Base-by-base conservation (phyloP, 2,888 invertebrate species). In the Tromatobia lineatoria region DNA sequence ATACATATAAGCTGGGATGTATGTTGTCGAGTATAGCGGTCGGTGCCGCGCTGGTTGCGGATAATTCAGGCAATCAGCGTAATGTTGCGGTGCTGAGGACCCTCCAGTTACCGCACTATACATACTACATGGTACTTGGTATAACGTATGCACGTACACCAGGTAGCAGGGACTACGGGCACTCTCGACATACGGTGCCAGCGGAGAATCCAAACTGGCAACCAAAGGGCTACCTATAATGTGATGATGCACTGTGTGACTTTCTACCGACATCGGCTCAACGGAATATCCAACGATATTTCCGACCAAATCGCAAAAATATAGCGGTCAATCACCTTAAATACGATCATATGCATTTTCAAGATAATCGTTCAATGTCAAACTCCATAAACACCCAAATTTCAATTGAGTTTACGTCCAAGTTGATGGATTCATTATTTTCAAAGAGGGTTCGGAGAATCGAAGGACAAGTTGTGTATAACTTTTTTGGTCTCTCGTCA, bases 41-140 rank as follows among this genome's bases (percentile, higher is more conserved):
- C 75, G 81, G 80, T 67, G 79, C 80, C 75, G 84, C 85, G 88
- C 90, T 89, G 92, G 92, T 91, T 91, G 91, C 91, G 92, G 92
- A 93, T 93, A 93, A 93, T 93, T 93, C 93, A 92, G 93, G 93
- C 93, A 93, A 93, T 93, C 93, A 93, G 92, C 91, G 92, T 93
- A 93, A 93, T 93, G 93, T 92, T 93, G 93, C 91, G 89, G 91
- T 90, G 88, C 88, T 91, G 92, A 92, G 92, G 90, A 91, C 90
- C 91, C 93, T 93, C 90, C 90, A 91, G 89, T 89, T 88, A 85
- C 88, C 80, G 73, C 61, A 83, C 86, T 87, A 85, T 89, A 87
- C 88, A 86, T 87, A 89, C 85, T 87, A 88, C 89, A 87, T 87
- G 79, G 64, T 38, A 45, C 61, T 70, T 34, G 25, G 23, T 76